Evolutionary conservation across 1,140 invertebrate genomes (phyloP).

Genomic region (Stegodyphus mimosarum): DNA sequence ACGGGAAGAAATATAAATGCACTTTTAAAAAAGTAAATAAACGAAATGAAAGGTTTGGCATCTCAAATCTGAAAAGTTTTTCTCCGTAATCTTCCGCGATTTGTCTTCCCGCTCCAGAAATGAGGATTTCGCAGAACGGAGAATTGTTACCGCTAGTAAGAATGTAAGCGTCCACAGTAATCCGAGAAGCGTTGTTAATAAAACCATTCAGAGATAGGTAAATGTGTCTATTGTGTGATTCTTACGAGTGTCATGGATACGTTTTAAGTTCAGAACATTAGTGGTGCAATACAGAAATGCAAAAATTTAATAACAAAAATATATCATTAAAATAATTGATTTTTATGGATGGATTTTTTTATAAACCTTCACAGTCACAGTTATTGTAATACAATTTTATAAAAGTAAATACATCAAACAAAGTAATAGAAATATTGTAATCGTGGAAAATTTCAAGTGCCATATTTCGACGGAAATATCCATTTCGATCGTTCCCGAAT

Average conservation of each 20-base stretch:
- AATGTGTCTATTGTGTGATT: background rate
- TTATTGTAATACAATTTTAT: too few relatives aligned
- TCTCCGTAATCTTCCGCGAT: conserved; percentile 28
- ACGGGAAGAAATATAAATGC: background rate
- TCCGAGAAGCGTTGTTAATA: conserved; percentile 12
- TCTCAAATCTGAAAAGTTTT: conserved; percentile 35
- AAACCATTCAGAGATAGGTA: conserved; percentile 15
- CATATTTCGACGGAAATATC: too few relatives aligned
- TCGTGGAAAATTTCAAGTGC: too few relatives aligned
- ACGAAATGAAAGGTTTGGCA: conserved; percentile 5
- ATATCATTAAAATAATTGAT: too few relatives aligned
- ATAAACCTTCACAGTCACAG: too few relatives aligned
- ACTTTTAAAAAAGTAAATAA: background rate
- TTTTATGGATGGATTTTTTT: too few relatives aligned
- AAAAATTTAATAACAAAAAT: too few relatives aligned
- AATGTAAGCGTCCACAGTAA: conserved; percentile 13
- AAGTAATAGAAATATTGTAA: too few relatives aligned
- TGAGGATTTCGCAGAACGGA: conserved; percentile 12
- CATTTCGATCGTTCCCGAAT: too few relatives aligned
- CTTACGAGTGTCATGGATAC: background rate
- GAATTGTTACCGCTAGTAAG: conserved; percentile 5
- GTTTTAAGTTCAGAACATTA: background rate
- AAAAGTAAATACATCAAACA: too few relatives aligned
- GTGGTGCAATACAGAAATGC: background rate
- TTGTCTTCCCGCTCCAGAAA: background rate